Evolutionary conservation across 2,113 vertebrate genomes (phyloP).

Genomic region (Bungarus multicinctus): DNA sequence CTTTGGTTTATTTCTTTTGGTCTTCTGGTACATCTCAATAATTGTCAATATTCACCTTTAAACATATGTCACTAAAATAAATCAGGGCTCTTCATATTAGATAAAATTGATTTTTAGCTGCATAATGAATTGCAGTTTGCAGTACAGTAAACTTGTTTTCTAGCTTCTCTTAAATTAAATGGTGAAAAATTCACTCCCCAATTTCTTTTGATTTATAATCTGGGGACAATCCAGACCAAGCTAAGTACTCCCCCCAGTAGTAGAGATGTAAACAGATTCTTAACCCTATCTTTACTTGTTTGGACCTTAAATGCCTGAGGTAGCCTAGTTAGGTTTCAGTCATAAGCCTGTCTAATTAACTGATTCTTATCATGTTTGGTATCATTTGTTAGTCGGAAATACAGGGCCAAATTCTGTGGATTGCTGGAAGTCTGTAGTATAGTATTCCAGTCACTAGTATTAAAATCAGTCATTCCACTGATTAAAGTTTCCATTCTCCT

Average conservation of each 20-base stretch:
- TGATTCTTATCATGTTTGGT: not conserved
- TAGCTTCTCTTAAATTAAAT: not conserved
- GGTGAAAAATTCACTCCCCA: not conserved
- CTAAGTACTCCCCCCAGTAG: not conserved
- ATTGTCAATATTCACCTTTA: not conserved
- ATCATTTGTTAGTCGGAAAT: not conserved
- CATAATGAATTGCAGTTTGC: not conserved
- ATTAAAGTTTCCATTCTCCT: not conserved
- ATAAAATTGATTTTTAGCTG: not conserved
- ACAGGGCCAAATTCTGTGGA: not conserved
- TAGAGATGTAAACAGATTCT: not conserved
- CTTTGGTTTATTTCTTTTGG: not conserved
- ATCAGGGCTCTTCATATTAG: slow-evolving; percentile 4
- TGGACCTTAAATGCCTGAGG: not conserved
- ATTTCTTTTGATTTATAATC: not conserved
- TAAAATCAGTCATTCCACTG: not conserved
- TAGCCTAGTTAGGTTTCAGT: not conserved
- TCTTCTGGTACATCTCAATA: slow-evolving; percentile 32
- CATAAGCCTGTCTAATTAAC: not conserved
- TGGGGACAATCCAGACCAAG: not conserved
- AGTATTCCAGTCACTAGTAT: not conserved
- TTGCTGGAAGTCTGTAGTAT: not conserved
- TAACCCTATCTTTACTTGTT: not conserved
- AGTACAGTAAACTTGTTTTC: not conserved
- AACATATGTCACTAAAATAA: not conserved